These are phyloP conservation scores for Agriotes lineatus DNA, from an alignment of 2,888 invertebrate species.

Conservation along the genomic window DNA sequence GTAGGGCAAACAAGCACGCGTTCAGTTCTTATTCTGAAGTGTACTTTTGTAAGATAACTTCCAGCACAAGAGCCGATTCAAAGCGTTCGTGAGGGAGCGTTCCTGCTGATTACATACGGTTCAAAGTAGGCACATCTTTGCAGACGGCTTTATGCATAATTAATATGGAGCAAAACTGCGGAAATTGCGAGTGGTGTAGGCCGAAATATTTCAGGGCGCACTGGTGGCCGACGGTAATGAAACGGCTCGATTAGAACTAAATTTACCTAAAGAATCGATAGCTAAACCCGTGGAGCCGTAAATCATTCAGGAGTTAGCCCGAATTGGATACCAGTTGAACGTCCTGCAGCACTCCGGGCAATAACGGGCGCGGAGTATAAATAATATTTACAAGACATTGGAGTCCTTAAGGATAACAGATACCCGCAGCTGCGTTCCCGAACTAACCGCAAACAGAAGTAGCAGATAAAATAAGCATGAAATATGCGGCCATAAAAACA, in stretches of 20 bases:
- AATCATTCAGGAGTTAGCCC: too few relatives aligned
- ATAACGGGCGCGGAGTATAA: conserved; percentile 13
- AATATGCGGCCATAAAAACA: conserved; percentile 27
- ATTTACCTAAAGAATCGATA: too few relatives aligned
- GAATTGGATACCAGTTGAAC: not conserved
- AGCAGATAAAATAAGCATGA: conserved; percentile 19
- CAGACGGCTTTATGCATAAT: conserved; percentile 9
- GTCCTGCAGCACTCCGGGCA: not conserved
- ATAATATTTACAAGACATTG: conserved; percentile 28
- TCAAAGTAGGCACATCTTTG: not conserved
- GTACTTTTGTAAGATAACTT: too few relatives aligned
- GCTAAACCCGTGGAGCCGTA: too few relatives aligned
- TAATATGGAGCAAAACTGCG: not conserved
- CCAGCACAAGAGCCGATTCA: too few relatives aligned
- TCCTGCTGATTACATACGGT: too few relatives aligned
- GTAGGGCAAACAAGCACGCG: too few relatives aligned
- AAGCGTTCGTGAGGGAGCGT: too few relatives aligned
- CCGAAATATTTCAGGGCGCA: too few relatives aligned
- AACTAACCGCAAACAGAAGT: conserved; percentile 20
- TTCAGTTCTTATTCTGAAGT: too few relatives aligned
- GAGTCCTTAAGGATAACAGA: conserved; percentile 25
- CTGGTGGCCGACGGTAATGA: too few relatives aligned
- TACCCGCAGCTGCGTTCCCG: conserved; percentile 23
- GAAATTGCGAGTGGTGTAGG: not conserved
- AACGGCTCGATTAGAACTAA: too few relatives aligned